These are phyloP conservation scores for Dreissena polymorpha DNA, from an alignment of 1,140 invertebrate genomes.

Conservation along the genomic window DNA sequence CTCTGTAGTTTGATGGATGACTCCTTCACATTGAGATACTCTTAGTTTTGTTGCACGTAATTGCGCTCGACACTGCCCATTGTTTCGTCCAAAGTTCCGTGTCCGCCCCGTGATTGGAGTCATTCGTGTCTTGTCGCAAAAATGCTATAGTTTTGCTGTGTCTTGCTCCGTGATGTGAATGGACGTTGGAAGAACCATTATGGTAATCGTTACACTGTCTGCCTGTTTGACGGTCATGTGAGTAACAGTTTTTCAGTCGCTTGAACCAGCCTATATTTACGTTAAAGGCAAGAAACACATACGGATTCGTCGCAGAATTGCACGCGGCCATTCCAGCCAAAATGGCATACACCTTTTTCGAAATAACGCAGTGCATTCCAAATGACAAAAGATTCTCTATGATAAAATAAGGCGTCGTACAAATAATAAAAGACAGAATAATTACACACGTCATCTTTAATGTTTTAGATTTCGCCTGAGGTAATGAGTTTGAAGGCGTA, in stretches of 20 bases:
- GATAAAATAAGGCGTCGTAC: constrained; percentile 77
- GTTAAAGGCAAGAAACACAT: constrained; percentile 76
- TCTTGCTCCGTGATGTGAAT: background rate
- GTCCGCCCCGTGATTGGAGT: too few relatives aligned
- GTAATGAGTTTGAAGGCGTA: constrained; percentile 73
- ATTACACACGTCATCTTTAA: constrained; percentile 79
- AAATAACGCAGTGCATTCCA: constrained; percentile 67
- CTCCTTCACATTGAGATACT: too few relatives aligned
- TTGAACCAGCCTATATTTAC: constrained; percentile 63
- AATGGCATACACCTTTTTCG: constrained; percentile 62
- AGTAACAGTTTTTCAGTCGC: too few relatives aligned
- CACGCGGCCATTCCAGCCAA: constrained; percentile 73
- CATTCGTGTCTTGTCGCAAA: too few relatives aligned
- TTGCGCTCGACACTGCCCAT: too few relatives aligned
- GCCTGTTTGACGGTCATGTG: too few relatives aligned
- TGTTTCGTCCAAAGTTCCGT: too few relatives aligned
- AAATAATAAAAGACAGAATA: constrained; percentile 74
- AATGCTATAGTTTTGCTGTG: too few relatives aligned
- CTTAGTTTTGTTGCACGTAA: too few relatives aligned
- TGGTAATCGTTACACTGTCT: too few relatives aligned
- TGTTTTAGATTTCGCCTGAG: constrained; percentile 79
- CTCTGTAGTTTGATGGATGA: too few relatives aligned
- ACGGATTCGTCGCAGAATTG: constrained; percentile 78
- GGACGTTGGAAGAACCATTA: too few relatives aligned
- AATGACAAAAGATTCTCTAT: constrained; percentile 78